A percentile compares a stretch with the other conserved stretches of the same genome.
These are phyloP conservation scores for Drosophila repletoides DNA, from an alignment of 1,140 invertebrate genomes.

Conservation along the genomic window DNA sequence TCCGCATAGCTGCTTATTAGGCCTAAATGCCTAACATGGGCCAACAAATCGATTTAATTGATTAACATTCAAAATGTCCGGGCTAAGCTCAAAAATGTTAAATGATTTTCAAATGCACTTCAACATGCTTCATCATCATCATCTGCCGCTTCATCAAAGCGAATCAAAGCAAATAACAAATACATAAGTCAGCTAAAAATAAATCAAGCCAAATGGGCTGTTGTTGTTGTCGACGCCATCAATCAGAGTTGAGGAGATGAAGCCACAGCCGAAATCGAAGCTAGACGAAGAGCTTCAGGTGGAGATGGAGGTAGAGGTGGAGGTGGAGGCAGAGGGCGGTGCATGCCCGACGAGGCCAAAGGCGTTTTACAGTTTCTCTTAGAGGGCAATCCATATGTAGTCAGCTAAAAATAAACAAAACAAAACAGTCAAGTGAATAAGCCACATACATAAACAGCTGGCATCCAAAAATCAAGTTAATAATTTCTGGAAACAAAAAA, in stretches of 20 bases:
- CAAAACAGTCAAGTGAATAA: constrained; percentile 70
- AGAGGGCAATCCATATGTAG: constrained; percentile 40
- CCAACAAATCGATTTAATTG: constrained; percentile 55
- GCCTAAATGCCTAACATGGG: constrained; percentile 46
- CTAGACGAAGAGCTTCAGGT: background rate
- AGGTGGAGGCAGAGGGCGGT: constrained; percentile 9
- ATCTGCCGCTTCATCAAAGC: constrained; percentile 57
- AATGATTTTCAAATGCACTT: constrained; percentile 67
- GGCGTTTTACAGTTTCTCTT: constrained; percentile 73
- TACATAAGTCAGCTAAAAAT: constrained; percentile 69
- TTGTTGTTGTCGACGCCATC: constrained; percentile 67
- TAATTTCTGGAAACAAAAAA: background rate
- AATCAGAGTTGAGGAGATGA: constrained; percentile 54
- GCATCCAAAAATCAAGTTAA: constrained; percentile 24
- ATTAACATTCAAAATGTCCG: constrained; percentile 54
- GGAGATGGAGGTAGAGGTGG: constrained; percentile 9
- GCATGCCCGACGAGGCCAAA: constrained; percentile 46
- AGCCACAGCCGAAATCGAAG: too few relatives aligned
- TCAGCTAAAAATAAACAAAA: constrained; percentile 68
- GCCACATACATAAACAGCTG: constrained; percentile 42
- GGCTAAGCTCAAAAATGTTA: constrained; percentile 35
- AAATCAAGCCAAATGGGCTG: constrained; percentile 61
- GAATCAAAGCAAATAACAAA: constrained; percentile 47
- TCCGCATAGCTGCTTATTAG: constrained; percentile 75
- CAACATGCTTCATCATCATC: constrained; percentile 62